A percentile compares a stretch with the other conserved stretches of the same genome.
Conservation (phyloP, 2,888 invertebrate genomes). For the Muscina levida region DNA sequence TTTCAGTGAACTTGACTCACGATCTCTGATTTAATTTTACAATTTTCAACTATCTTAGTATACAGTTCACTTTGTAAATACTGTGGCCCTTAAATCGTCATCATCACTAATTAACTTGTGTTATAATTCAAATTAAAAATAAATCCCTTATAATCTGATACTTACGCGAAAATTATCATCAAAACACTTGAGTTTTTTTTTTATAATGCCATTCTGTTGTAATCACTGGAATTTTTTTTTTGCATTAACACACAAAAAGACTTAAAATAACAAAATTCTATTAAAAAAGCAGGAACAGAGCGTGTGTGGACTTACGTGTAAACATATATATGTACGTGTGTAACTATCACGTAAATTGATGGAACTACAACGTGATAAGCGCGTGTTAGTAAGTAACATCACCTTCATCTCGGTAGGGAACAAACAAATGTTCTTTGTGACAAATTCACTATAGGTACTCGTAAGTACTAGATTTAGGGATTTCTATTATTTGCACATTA, state of each 20-base stretch:
- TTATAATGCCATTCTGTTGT: conserved; percentile 7
- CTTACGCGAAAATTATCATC: conserved; percentile 22
- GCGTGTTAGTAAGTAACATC: conserved; percentile 50
- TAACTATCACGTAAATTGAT: conserved; percentile 63
- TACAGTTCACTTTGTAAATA: background rate
- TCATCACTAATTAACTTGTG: conserved; percentile 25
- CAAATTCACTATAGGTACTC: background rate
- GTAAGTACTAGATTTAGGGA: no score
- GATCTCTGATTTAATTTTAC: no score
- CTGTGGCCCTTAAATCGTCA: conserved; percentile 5
- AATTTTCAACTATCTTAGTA: no score
- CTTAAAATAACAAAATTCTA: background rate
- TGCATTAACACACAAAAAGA: background rate
- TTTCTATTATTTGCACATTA: no score
- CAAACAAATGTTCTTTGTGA: background rate
- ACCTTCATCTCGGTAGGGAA: background rate
- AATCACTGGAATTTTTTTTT: conserved; percentile 24
- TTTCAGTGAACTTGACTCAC: no score
- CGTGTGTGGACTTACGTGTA: conserved; percentile 7
- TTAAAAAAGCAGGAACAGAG: conserved; percentile 34
- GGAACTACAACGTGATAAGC: conserved; percentile 64
- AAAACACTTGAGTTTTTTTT: conserved; percentile 25
- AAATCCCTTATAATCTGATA: conserved; percentile 36
- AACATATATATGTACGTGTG: conserved; percentile 11
- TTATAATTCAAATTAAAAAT: conserved; percentile 20